These are phyloP conservation scores for Polymixis flavicincta DNA, from an alignment of 2,888 invertebrate species.

Conservation along the genomic window DNA sequence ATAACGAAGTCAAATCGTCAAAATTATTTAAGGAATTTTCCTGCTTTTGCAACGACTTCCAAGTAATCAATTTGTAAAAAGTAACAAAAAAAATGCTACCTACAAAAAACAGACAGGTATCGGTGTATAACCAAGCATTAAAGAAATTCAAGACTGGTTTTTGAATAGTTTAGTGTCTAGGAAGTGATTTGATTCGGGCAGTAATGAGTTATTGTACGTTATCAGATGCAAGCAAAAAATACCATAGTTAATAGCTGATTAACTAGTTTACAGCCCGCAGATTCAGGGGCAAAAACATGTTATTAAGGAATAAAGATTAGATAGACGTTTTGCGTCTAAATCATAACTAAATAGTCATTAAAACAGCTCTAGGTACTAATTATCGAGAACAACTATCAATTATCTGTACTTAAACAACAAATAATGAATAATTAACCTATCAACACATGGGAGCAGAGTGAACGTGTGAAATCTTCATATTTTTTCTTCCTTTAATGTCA, in stretches of 20 bases:
- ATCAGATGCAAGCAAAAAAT: conserved; percentile 24
- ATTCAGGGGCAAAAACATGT: conserved; percentile 34
- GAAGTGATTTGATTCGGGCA: conserved; percentile 7
- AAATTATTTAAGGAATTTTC: background rate
- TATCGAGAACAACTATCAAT: conserved; percentile 12
- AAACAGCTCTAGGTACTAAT: background rate
- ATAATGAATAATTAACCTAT: conserved; percentile 63
- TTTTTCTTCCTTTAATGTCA: conserved; percentile 69
- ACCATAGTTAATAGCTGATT: conserved; percentile 5
- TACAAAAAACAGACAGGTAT: background rate
- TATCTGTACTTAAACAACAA: conserved; percentile 29
- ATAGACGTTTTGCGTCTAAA: conserved; percentile 21
- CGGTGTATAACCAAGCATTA: background rate
- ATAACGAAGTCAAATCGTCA: background rate
- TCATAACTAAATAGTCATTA: conserved; percentile 22
- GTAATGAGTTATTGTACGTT: conserved; percentile 13
- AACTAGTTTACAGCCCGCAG: background rate
- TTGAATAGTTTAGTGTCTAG: conserved; percentile 13
- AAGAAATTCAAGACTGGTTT: conserved; percentile 22
- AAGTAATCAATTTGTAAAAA: conserved; percentile 9
- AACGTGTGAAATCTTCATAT: conserved; percentile 73
- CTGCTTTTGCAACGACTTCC: background rate
- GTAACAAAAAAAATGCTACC: conserved; percentile 9
- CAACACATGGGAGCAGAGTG: conserved; percentile 44
- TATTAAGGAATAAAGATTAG: conserved; percentile 19